Percentiles rank a stretch among this genome's conserved stretches.
Conservation (phyloP, 64 coral and sea anemone species). For the Orbicella faveolata region DNA sequence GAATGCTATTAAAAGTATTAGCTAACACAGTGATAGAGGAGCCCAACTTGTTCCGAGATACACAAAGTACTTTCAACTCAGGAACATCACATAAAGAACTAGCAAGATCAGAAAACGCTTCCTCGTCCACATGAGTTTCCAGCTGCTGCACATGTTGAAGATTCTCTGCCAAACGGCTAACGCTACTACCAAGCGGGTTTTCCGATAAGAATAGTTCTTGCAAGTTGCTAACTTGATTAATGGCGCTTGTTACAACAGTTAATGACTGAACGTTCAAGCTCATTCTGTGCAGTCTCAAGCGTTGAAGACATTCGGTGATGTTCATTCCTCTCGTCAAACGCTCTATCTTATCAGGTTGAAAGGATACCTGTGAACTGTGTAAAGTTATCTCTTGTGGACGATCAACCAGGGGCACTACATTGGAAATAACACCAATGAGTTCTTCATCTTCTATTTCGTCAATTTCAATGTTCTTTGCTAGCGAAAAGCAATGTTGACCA, state of each 20-base stretch:
- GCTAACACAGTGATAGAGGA: background rate
- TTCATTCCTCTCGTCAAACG: background rate
- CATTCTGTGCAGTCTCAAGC: background rate
- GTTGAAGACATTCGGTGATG: background rate
- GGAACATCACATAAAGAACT: background rate
- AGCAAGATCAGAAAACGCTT: background rate
- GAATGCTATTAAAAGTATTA: background rate
- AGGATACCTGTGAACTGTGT: background rate
- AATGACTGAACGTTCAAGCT: background rate
- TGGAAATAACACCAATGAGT: background rate
- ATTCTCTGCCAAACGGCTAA: background rate
- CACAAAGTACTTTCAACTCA: background rate
- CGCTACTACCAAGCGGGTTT: background rate
- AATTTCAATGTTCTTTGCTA: background rate
- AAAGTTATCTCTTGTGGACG: background rate
- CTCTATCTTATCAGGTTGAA: background rate
- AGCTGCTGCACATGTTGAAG: background rate
- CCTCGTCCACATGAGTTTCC: background rate
- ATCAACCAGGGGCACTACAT: background rate
- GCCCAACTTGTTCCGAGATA: background rate
- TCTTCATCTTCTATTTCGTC: background rate
- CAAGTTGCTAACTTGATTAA: background rate
- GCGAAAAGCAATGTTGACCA: background rate
- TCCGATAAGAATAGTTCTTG: background rate
- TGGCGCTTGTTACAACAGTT: background rate